Evolutionary conservation across 2,113 vertebrate genomes (phyloP), one percentile per base, ranked within the genome.

Genomic region (Nansenia antarctica): DNA sequence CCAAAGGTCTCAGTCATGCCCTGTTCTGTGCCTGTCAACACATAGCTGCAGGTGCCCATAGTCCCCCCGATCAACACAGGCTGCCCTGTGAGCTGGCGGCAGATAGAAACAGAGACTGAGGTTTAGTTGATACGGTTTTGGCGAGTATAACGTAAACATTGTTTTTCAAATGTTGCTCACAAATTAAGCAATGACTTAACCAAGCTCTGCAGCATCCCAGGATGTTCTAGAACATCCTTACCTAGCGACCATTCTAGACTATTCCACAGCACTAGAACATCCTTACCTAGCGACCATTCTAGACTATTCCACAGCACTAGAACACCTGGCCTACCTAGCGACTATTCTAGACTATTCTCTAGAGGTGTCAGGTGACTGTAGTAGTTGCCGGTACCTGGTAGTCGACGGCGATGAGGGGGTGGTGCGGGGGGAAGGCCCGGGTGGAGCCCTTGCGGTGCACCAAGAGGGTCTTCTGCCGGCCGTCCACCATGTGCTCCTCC

Each of bases 1-100:
- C 98, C 98, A 0, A 99, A 99, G 1, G 98, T 99, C 84, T 98
- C 96, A 0, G 94, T 98, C 98, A 99, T 99, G 76, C 98, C 98
- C 66, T 98, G 93, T 0, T 99, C 95, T 0, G 98, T 99, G 52
- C 98, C 98, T 0, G 98, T 99, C 45, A 99, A 91, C 68, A 99
- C 97, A 0, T 99, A 99, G 73, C 98, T 99, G 72, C 98, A 99
- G 67, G 98, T 99, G 37, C 98, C 98, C 98, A 98, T 99, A 2
- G 98, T 99, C 39, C 98, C 97, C 0, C 98, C 98, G 0, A 99
- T 99, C 78, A 99, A 82, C 49, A 99, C 97, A 0, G 96, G 98
- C 70, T 99, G 98, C 26, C 98, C 98, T 2, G 97, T 99, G 67
- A 99, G 89, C 98, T 99, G 91, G 4, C 39, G 64, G 52, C 4